Conservation (phyloP, 2,888 invertebrate species). For the Eupithecia centaureata region DNA sequence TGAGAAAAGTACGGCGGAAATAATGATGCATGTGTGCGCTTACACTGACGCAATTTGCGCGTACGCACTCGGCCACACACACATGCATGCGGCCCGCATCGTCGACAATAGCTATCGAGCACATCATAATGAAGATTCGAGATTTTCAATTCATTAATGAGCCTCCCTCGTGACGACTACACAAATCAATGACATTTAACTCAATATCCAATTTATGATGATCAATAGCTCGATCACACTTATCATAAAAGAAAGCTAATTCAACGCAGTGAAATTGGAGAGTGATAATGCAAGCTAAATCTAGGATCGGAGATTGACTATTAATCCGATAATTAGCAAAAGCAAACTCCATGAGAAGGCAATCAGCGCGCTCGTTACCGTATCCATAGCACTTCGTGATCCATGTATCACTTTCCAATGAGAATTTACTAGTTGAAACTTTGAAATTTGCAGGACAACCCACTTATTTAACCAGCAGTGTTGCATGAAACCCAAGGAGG, state of each 20-base stretch:
- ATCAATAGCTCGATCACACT: conserved; percentile 64
- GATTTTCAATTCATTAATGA: conserved; percentile 78
- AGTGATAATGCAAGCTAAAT: conserved; percentile 53
- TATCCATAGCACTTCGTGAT: conserved; percentile 66
- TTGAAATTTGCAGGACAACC: conserved; percentile 61
- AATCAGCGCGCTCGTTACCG: conserved; percentile 67
- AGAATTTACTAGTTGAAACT: conserved; percentile 67
- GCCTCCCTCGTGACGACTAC: conserved; percentile 70
- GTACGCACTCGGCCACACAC: conserved; percentile 58
- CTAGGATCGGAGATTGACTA: conserved; percentile 52
- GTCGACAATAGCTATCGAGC: conserved; percentile 71
- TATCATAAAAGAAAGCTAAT: conserved; percentile 42
- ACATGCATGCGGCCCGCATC: conserved; percentile 69
- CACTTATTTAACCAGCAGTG: conserved; percentile 50
- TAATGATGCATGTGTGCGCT: conserved; percentile 63
- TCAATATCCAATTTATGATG: conserved; percentile 68
- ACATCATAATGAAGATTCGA: conserved; percentile 76
- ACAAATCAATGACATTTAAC: conserved; percentile 64
- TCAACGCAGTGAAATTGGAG: conserved; percentile 59
- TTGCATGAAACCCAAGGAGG: conserved; percentile 51
- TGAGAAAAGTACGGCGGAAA: conserved; percentile 80
- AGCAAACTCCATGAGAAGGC: conserved; percentile 60
- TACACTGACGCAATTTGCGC: conserved; percentile 62
- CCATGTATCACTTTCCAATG: conserved; percentile 69
- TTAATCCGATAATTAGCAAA: conserved; percentile 66